These are phyloP conservation scores for Corythoichthys haematopterus DNA, from an alignment of 2,113 vertebrate species.

Conservation along the genomic window DNA sequence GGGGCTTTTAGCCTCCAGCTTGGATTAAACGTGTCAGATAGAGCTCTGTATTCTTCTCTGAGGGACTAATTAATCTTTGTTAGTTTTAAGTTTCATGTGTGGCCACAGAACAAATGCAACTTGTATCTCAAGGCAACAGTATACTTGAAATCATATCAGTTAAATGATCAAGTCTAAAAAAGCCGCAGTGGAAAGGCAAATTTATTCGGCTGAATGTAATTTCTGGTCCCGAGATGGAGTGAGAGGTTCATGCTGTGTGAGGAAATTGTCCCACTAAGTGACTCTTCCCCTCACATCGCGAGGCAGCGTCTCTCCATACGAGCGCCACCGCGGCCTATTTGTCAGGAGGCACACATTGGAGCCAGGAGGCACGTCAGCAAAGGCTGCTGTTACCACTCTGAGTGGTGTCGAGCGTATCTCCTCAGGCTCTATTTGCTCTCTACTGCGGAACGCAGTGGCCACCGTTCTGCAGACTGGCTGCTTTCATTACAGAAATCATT, in stretches of 20 bases:
- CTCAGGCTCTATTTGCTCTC: constrained; percentile 42
- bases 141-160: background rate
- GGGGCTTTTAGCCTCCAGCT: too few relatives aligned
- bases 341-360: constrained; percentile 62
- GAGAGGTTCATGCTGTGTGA: constrained; percentile 58
- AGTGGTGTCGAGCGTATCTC: constrained; percentile 60
- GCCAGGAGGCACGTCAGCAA: constrained; percentile 55
- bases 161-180: background rate
- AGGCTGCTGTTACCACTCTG: constrained; percentile 57
- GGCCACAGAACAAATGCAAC: too few relatives aligned
- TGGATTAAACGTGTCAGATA: too few relatives aligned
- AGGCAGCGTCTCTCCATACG: constrained; percentile 55
- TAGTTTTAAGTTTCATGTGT: too few relatives aligned
- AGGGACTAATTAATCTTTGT: too few relatives aligned
- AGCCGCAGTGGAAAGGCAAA: constrained; percentile 11
- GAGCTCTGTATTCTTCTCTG: too few relatives aligned
- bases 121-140: background rate
- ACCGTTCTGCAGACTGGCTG: constrained; percentile 56
- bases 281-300: constrained; percentile 59
- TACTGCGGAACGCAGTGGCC: constrained; percentile 40
- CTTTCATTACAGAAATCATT: constrained; percentile 70
- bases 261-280: constrained; percentile 67
- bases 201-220: constrained; percentile 53
- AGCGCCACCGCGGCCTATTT: constrained; percentile 57
- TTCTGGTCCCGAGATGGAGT: constrained; percentile 50